phyloP scores from a whole-genome alignment of 2,113 vertebrate species.

The Piliocolobus tephrosceles region DNA sequence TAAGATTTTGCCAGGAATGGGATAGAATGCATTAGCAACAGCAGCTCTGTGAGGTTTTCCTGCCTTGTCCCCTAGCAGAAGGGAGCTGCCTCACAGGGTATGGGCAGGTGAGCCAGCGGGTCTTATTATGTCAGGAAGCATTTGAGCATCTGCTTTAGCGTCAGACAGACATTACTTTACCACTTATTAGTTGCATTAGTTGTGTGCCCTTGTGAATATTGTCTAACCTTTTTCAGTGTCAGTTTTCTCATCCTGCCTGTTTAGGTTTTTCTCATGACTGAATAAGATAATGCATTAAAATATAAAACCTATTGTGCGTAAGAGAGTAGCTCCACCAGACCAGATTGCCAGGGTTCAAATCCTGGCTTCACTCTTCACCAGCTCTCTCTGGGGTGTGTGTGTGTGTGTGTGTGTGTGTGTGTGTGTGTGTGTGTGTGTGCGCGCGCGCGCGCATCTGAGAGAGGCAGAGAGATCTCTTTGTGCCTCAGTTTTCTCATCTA shows the following conservation, averaged over 20 bases:
- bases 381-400: too few relatives aligned
- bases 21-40: background rate
- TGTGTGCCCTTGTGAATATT: too few relatives aligned
- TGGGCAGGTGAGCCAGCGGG: rapidly evolving
- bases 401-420: too few relatives aligned
- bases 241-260: background rate
- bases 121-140: too few relatives aligned
- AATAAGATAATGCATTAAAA: background rate
- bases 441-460: too few relatives aligned
- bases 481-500: background rate
- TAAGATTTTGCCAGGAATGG: background rate
- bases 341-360: background rate
- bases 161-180: background rate
- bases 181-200: too few relatives aligned
- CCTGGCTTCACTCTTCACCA: background rate
- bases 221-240: background rate
- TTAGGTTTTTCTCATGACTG: background rate
- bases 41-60: rapidly evolving
- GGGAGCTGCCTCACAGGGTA: too few relatives aligned
- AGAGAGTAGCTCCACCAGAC: background rate
- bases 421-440: too few relatives aligned
- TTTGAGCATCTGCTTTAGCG: background rate
- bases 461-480: background rate
- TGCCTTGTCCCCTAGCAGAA: rapidly evolving
- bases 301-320: background rate